phyloP scores from a whole-genome alignment of 2,888 invertebrate species.

The Cheilosia pagana region DNA sequence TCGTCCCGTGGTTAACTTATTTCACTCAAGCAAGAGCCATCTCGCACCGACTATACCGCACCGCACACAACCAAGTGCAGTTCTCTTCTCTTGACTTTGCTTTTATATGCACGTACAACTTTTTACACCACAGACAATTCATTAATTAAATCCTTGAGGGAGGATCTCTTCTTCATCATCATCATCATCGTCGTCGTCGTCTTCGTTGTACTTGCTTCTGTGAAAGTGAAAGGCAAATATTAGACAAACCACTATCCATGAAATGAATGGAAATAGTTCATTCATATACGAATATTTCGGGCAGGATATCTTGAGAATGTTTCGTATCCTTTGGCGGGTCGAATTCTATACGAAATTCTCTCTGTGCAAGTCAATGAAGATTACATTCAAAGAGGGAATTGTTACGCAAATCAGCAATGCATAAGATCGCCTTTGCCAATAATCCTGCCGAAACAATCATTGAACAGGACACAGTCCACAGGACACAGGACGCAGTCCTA shows the following conservation, averaged over 20 bases:
- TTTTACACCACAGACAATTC: constrained; percentile 69
- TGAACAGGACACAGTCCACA: background rate
- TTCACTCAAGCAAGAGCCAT: constrained; percentile 34
- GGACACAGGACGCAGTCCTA: background rate
- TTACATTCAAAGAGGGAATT: constrained; percentile 21
- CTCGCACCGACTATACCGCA: background rate
- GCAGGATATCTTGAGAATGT: constrained; percentile 20
- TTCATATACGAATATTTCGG: constrained; percentile 18
- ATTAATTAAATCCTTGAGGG: constrained; percentile 71
- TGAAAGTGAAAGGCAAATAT: constrained; percentile 44
- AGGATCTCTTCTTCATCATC: constrained; percentile 22
- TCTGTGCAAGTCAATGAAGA: constrained; percentile 16
- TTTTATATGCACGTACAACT: constrained; percentile 50
- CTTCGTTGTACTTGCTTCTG: background rate
- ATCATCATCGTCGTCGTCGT: background rate
- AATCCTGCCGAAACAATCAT: constrained; percentile 41
- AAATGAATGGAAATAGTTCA: constrained; percentile 49
- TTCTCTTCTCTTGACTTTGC: constrained; percentile 23
- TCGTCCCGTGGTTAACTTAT: constrained; percentile 33
- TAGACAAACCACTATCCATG: constrained; percentile 24
- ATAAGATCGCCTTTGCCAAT: constrained; percentile 16
- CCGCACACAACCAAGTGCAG: constrained; percentile 9
- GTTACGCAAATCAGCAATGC: constrained; percentile 24
- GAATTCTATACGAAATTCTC: background rate
- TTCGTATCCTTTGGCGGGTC: background rate